Evolutionary conservation across 1,140 invertebrate genomes (phyloP).

Genomic region (Solenopsis fugax): DNA sequence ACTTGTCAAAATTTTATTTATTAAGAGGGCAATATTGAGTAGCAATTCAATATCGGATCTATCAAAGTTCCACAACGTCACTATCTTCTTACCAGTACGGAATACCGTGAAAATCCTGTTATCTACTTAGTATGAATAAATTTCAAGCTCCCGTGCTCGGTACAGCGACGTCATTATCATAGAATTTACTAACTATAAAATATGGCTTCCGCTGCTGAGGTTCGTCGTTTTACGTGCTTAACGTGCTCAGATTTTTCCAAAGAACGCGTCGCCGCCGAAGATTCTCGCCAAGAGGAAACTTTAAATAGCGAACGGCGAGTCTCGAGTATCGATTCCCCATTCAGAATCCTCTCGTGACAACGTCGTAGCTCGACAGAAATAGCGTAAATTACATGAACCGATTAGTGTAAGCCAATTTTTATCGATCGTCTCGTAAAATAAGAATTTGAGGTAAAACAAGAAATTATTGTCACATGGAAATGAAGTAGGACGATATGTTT

Average conservation of each 20-base stretch:
- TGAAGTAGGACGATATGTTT: not conserved
- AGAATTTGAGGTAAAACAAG: not conserved
- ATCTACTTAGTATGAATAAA: slow-evolving; percentile 65
- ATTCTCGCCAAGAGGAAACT: slow-evolving; percentile 42
- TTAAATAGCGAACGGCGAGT: slow-evolving; percentile 51
- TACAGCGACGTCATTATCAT: slow-evolving; percentile 60
- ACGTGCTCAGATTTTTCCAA: slow-evolving; percentile 59
- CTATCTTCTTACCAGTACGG: slow-evolving; percentile 46
- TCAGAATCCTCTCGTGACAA: slow-evolving; percentile 41
- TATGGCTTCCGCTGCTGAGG: slow-evolving; percentile 15
- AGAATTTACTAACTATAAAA: slow-evolving; percentile 64
- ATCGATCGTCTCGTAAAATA: not conserved
- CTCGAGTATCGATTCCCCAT: slow-evolving; percentile 42
- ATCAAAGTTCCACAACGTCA: slow-evolving; percentile 18
- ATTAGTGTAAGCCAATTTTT: slow-evolving; percentile 35
- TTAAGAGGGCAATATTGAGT: slow-evolving; percentile 20
- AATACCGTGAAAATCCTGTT: slow-evolving; percentile 58
- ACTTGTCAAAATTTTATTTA: not conserved
- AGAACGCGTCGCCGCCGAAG: slow-evolving; percentile 33
- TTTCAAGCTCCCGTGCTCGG: slow-evolving; percentile 42
- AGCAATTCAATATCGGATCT: slow-evolving; percentile 10
- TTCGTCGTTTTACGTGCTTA: slow-evolving; percentile 62
- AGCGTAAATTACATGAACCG: slow-evolving; percentile 36
- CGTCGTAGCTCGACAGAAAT: slow-evolving; percentile 36
- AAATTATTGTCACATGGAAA: not conserved